Base-by-base conservation (phyloP, 2,797 vertebrate species). In the Eurystomus glaucurus region DNA sequence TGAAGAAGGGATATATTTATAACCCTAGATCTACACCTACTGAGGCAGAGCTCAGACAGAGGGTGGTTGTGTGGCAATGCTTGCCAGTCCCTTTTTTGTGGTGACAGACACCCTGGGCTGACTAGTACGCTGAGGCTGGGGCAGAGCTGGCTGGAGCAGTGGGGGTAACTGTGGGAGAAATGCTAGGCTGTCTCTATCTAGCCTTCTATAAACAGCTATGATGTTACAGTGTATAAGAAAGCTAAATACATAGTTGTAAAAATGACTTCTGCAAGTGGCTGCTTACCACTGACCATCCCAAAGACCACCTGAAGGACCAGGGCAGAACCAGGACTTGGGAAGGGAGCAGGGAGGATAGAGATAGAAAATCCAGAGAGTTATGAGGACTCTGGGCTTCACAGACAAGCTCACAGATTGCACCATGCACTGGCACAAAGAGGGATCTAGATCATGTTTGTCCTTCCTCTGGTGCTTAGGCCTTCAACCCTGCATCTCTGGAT, bases 361-460 rank as follows among this genome's bases (percentile, higher is more conserved):
- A 5, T 35, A 43, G 14, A 29, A 85, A 88, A 79, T 64, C 15
- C 33, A 52, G 64, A 37, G 14, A 46, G 9, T 68, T 66, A 29
- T 2, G 8, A 51, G 31, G 9, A 45, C 26, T 51, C 33, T 62
- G 33, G n/a, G 11, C 15, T 51, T n/a, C n/a, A 31, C 43, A 39
- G 39, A 60, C 6, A 79, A 68, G 12, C 33, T 68, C 37, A 39
- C 22, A 58, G 26, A 14, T 68, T 66, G 18, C n/a, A 33, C 20
- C 0, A 0, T 7, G 6, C 8, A 28, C 16, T 17, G 14, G 4
- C 18, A 50, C 33, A 57, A 61, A 48, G 19, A 76, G 5, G 7
- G 6, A 1, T 23, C 15, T 69, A 85, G 76, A 25, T 43, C 6
- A 3, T 0, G 2, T 65, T 55, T 77, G 4, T 74, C 41, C 16